phyloP scores from a whole-genome alignment of 2,888 invertebrate genomes.

The Strigamia maritima region DNA sequence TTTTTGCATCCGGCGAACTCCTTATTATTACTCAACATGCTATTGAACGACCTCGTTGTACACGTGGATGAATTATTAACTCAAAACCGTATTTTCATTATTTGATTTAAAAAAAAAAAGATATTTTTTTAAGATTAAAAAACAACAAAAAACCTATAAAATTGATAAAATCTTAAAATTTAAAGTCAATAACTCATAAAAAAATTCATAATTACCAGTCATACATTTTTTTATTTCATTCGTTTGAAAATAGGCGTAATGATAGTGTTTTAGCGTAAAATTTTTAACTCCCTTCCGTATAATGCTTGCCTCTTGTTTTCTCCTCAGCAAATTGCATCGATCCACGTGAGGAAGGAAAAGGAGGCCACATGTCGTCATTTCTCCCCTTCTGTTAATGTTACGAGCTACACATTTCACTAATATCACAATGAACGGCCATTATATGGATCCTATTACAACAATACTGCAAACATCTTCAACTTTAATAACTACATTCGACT shows the following conservation, averaged over 20 bases:
- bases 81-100: neutral
- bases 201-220: neutral
- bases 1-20: neutral
- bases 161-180: neutral
- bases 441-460: conserved; percentile 14
- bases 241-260: neutral
- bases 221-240: neutral
- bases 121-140: neutral
- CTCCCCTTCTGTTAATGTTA: conserved; percentile 19
- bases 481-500: neutral
- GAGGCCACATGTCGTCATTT: conserved; percentile 27
- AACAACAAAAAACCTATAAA: no score
- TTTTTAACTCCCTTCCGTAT: conserved; percentile 16
- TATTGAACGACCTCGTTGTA: neutral
- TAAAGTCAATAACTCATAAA: neutral
- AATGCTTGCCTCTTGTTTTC: conserved; percentile 25
- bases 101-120: neutral
- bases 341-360: conserved; percentile 23
- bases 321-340: conserved; percentile 27
- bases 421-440: conserved; percentile 5
- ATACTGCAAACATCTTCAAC: neutral
- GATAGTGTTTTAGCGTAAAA: conserved; percentile 21
- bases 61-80: neutral
- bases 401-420: conserved; percentile 24
- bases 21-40: neutral